Evolutionary conservation across 2,113 vertebrate genomes (phyloP), one percentile per base, ranked within the genome.

Genomic region (Phrynosoma blainvillii): DNA sequence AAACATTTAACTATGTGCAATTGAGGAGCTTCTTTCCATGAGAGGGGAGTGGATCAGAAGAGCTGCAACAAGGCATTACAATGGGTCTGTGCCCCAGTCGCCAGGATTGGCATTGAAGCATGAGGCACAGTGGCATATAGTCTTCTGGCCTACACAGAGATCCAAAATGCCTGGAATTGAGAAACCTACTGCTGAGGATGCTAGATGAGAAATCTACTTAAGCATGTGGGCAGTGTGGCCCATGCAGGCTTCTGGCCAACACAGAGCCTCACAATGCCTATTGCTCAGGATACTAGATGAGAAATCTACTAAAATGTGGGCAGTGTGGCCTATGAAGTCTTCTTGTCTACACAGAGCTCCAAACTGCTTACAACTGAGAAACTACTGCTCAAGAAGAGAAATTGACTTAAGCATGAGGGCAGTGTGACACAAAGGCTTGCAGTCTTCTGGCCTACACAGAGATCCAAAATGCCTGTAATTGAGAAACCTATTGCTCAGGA

Each of bases 31-130:
- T 79, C 10, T 82, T 87, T 89, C 81, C 0, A 0, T 77, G 0
- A 14, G 1, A 40, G 87, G 20, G 89, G 92, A 92, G 85, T 20
- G 0, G 90, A 93, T 36, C 88, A 93, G 92, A 90, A 93, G 91
- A 86, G 88, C 87, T 83, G 90, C 88, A 94, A 79, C 91, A 0
- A 11, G 91, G 87, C 92, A 81, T 74, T 87, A n/a, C 9, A 27
- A 0, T 59, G 84, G 90, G 86, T 88, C 82, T 16, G 68, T 9
- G 0, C 0, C 36, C 25, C 90, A 85, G 77, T 90, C 27, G 0
- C 0, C 79, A 0, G 89, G 0, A 0, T 88, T 88, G 91, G 42
- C 89, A n/a, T 32, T 30, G 30, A 2, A 32, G 88, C 65, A 0
- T 5, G 0, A 36, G 85, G 86, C 85, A 32, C 2, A 88, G 9